Conservation (phyloP, 2,888 invertebrate species). For the Pteria penguin region DNA sequence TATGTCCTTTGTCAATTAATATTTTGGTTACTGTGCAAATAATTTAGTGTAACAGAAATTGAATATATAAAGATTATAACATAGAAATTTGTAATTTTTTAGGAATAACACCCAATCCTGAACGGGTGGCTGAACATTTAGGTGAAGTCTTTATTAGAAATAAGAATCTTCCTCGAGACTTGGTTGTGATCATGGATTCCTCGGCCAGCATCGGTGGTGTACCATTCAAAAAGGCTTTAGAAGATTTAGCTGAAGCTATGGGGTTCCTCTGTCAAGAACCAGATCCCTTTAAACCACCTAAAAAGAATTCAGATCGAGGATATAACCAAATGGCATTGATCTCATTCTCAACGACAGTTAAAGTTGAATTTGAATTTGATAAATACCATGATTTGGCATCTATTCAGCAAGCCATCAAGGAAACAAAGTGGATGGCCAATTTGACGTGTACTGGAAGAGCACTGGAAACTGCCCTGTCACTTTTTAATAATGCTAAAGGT, state of each 20-base stretch:
- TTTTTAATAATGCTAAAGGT: neutral
- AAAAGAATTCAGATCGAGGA: neutral
- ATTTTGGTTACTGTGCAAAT: too few relatives aligned
- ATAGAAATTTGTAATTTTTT: neutral
- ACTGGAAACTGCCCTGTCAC: slow-evolving; percentile 1
- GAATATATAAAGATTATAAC: too few relatives aligned
- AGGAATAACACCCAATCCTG: neutral
- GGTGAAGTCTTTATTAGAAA: slow-evolving; percentile 11
- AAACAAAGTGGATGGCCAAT: neutral
- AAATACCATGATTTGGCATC: neutral
- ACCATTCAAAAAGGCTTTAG: slow-evolving; percentile 4
- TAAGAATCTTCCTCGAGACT: slow-evolving; percentile 1
- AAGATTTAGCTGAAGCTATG: neutral
- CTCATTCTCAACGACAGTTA: slow-evolving; percentile 7
- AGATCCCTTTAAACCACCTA: neutral
- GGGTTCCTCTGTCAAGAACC: slow-evolving; percentile 12
- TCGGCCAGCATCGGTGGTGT: slow-evolving; percentile 15
- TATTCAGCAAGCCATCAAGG: neutral
- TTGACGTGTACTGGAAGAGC: slow-evolving; percentile 20
- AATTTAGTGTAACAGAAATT: too few relatives aligned
- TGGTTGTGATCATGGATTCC: slow-evolving; percentile 8
- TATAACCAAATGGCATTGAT: slow-evolving; percentile 7
- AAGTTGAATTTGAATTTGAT: neutral
- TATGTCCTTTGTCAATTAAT: too few relatives aligned
- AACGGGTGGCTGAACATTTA: slow-evolving; percentile 11